Conservation (phyloP, 2,888 invertebrate species). For the Alentia gelatinosa region DNA sequence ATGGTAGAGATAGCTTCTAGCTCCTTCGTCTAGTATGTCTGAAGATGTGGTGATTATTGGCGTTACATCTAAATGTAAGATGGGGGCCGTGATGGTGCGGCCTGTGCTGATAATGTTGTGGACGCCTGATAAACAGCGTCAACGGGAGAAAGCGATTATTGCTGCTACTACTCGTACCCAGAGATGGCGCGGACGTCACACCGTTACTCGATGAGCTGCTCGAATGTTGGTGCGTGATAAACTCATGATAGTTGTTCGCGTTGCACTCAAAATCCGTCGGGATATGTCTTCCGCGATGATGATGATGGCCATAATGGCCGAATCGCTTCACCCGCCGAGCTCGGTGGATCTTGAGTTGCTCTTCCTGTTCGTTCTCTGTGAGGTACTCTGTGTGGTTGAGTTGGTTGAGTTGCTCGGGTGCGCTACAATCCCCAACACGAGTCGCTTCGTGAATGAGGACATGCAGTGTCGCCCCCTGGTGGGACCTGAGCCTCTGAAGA, state of each 20-base stretch:
- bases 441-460: no score
- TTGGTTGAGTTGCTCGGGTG: no score
- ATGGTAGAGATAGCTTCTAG: no score
- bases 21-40: background rate
- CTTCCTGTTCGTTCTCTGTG: background rate
- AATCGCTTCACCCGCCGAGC: background rate
- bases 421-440: no score
- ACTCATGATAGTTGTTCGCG: background rate
- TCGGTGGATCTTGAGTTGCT: background rate
- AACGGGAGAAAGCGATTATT: background rate
- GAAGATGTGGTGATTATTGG: slow-evolving; percentile 24
- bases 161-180: background rate
- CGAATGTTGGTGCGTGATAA: background rate
- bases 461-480: no score
- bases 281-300: background rate
- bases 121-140: background rate
- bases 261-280: slow-evolving; percentile 15
- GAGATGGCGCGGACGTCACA: background rate
- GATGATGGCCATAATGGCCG: slow-evolving; percentile 5
- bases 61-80: background rate
- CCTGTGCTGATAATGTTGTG: background rate
- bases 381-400: background rate
- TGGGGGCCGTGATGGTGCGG: slow-evolving; percentile 13
- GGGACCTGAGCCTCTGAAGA: no score
- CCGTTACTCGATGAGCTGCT: background rate